phyloP scores from a whole-genome alignment of 2,113 vertebrate species.

The Rostratula benghalensis region DNA sequence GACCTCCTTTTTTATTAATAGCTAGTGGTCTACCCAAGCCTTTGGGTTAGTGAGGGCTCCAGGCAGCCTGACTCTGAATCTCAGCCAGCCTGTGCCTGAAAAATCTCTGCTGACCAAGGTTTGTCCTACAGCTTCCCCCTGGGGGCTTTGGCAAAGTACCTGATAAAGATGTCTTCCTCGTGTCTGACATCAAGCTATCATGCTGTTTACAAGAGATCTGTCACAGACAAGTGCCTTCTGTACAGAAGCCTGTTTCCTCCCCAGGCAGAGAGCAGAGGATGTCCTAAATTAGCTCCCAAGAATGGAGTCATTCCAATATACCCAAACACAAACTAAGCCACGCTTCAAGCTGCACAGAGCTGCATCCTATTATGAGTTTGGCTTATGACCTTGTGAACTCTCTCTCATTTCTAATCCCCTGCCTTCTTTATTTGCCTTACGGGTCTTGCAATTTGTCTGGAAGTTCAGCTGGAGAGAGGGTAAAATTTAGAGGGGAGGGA shows the following conservation, averaged over 20 bases:
- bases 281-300: neutral
- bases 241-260: conserved; percentile 11
- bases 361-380: neutral
- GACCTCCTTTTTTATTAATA: neutral
- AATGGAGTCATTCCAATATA: conserved; percentile 36
- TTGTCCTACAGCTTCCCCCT: neutral
- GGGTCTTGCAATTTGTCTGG: neutral
- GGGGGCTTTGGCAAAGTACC: conserved; percentile 33
- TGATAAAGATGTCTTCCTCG: conserved; percentile 41
- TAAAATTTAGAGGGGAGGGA: neutral
- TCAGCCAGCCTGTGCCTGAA: neutral
- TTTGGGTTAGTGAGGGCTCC: neutral
- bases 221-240: conserved; percentile 51
- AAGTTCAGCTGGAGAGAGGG: neutral
- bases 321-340: neutral
- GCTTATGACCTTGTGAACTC: neutral
- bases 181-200: conserved; percentile 29
- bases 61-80: neutral
- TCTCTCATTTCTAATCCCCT: neutral
- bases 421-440: neutral
- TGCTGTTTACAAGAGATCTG: conserved; percentile 57
- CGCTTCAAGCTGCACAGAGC: neutral
- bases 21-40: neutral
- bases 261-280: conserved; percentile 37
- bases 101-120: conserved; percentile 39